phyloP scores from a whole-genome alignment of 1,140 invertebrate species.

The Melanaphis sacchari region DNA sequence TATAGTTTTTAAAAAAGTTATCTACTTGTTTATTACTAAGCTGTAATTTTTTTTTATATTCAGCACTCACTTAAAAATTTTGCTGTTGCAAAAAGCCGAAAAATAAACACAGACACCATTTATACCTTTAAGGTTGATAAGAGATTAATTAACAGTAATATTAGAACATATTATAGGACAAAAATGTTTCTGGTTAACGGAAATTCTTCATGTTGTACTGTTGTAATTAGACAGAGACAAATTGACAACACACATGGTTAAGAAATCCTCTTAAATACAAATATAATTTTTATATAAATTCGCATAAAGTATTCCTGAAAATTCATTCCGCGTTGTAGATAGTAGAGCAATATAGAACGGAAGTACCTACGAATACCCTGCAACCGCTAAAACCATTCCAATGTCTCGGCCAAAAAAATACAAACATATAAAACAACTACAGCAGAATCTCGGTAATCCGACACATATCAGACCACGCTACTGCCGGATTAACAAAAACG shows the following conservation, averaged over 20 bases:
- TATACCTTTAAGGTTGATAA: neutral
- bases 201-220: neutral
- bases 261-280: neutral
- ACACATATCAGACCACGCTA: no score
- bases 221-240: no score
- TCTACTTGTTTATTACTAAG: neutral
- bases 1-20: neutral
- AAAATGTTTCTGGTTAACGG: neutral
- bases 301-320: neutral
- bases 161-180: neutral
- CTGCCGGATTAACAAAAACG: no score
- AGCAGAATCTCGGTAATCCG: no score
- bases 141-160: neutral
- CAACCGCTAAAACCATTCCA: no score
- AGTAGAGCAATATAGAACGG: neutral
- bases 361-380: no score
- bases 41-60: neutral
- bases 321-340: neutral
- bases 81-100: neutral
- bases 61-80: neutral
- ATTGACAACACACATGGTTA: neutral
- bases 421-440: no score
- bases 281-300: neutral
- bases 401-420: neutral
- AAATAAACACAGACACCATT: neutral